phyloP scores from a whole-genome alignment of 2,888 invertebrate species.

The Hedya salicella region DNA sequence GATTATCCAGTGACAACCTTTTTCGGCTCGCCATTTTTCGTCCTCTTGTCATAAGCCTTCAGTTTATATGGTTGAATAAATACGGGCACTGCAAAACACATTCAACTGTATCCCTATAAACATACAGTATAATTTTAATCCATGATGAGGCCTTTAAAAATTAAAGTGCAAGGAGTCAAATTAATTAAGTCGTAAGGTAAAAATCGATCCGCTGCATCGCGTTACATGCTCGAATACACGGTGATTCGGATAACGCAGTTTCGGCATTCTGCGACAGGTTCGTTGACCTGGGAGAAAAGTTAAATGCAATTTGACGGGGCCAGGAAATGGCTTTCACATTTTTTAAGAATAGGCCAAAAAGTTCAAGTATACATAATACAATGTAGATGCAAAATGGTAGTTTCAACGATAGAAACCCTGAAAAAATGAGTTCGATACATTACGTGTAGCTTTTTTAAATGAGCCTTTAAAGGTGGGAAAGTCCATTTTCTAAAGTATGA shows the following conservation, averaged over 20 bases:
- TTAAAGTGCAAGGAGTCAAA: constrained; percentile 53
- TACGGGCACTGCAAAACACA: constrained; percentile 15
- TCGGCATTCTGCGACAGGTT: constrained; percentile 41
- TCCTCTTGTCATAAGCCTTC: constrained; percentile 58
- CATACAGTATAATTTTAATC: constrained; percentile 39
- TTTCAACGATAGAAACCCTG: too few species aligned
- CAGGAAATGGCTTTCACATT: constrained; percentile 14
- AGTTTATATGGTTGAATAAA: constrained; percentile 55
- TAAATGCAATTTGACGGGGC: constrained; percentile 22
- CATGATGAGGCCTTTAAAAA: constrained; percentile 15
- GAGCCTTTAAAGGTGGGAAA: too few species aligned
- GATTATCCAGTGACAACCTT: constrained; percentile 60
- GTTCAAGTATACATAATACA: not conserved
- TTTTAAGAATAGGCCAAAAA: not conserved
- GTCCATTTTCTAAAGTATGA: too few species aligned
- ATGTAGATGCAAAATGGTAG: too few species aligned
- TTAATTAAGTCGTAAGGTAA: constrained; percentile 74
- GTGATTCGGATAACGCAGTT: constrained; percentile 50
- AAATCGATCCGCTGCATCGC: constrained; percentile 74
- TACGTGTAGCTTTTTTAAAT: too few species aligned
- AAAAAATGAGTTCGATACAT: too few species aligned
- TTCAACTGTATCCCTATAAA: constrained; percentile 13
- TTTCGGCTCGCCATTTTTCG: constrained; percentile 55
- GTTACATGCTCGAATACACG: constrained; percentile 69
- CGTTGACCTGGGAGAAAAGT: constrained; percentile 39